Evolutionary conservation across 2,113 vertebrate species (phyloP).

Genomic region (Chaetops frenatus): DNA sequence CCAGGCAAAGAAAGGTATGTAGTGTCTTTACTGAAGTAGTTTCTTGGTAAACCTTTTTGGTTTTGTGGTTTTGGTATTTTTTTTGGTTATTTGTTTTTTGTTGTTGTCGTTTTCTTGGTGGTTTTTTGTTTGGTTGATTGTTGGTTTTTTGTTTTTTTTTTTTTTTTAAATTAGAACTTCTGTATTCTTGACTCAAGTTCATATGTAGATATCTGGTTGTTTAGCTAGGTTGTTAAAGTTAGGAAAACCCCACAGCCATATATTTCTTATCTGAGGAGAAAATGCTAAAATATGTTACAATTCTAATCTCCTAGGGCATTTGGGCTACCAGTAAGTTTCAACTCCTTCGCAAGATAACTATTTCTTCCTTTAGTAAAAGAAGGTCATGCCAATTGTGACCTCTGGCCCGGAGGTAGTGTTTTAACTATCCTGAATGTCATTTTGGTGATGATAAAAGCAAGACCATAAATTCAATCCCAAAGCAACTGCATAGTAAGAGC

Average conservation of each 20-base stretch:
- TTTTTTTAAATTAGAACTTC: not conserved
- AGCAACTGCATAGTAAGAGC: not conserved
- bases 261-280: not conserved
- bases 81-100: too few species aligned
- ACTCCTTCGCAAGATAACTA: not conserved
- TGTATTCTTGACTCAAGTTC: not conserved
- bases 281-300: not conserved
- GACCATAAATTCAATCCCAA: not conserved
- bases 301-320: not conserved
- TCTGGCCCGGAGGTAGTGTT: not conserved
- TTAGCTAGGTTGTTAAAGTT: not conserved
- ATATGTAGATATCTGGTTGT: not conserved
- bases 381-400: accelerated
- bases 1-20: not conserved
- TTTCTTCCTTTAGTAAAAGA: not conserved
- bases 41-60: not conserved
- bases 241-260: not conserved
- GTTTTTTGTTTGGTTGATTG: not conserved
- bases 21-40: not conserved
- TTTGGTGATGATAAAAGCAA: not conserved
- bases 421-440: not conserved
- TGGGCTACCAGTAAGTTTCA: not conserved
- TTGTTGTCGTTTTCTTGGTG: too few species aligned
- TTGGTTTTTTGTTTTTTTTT: too few species aligned
- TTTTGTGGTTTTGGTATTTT: not conserved